Evolutionary conservation across 2,797 vertebrate species (phyloP).

Genomic region (Steatocranus sp.): DNA sequence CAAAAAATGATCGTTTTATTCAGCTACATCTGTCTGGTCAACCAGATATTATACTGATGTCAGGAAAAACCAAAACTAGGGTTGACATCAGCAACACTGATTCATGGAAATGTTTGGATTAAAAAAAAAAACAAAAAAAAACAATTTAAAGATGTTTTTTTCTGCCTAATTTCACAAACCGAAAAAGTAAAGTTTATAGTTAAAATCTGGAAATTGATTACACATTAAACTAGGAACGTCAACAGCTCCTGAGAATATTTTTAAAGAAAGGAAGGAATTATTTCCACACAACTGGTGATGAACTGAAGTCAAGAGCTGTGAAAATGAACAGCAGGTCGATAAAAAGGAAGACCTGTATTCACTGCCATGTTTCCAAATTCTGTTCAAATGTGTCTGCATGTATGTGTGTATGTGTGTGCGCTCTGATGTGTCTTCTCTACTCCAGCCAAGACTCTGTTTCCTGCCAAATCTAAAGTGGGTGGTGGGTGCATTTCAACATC

Average conservation of each 20-base stretch:
- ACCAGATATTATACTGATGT: not conserved
- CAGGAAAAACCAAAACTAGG: not conserved
- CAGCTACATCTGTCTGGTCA: not conserved
- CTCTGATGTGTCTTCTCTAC: constrained; percentile 41
- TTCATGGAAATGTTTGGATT: not conserved
- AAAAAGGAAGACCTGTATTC: constrained; percentile 50
- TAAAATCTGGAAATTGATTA: not conserved
- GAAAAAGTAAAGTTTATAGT: not conserved
- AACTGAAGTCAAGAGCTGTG: constrained; percentile 47
- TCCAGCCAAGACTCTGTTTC: constrained; percentile 51
- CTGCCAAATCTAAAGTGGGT: constrained; percentile 67
- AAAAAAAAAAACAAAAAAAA: not conserved
- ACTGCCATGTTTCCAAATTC: constrained; percentile 63
- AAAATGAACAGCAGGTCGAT: constrained; percentile 60
- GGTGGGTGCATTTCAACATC: constrained; percentile 66
- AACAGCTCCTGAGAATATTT: not conserved
- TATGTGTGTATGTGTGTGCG: not conserved
- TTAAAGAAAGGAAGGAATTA: not conserved
- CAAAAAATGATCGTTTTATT: accelerated
- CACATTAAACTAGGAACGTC: not conserved
- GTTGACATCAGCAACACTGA: not conserved
- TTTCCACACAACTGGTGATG: constrained; percentile 37
- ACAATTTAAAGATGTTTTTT: not conserved
- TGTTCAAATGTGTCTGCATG: constrained; percentile 33
- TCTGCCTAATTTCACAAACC: not conserved